Evolutionary conservation across 2,888 invertebrate species (phyloP), one percentile per base, ranked within the genome.

Genomic region (Lepas anatifera): DNA sequence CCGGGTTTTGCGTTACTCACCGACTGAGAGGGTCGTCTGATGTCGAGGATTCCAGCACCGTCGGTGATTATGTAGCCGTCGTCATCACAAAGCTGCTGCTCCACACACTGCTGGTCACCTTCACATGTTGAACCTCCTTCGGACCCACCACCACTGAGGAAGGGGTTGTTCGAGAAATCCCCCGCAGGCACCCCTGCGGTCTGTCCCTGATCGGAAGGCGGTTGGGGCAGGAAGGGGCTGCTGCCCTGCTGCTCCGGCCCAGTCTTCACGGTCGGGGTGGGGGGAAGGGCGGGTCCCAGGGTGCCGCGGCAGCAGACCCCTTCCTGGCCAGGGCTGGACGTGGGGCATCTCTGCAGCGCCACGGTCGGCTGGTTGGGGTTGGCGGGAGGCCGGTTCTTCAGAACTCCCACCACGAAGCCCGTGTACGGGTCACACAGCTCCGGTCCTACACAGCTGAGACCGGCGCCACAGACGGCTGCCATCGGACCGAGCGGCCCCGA

Each of bases 1-100:
- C n/a, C n/a, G n/a, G n/a, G n/a, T n/a, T n/a, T n/a, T n/a, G n/a
- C n/a, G n/a, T n/a, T n/a, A n/a, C n/a, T n/a, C n/a, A n/a, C n/a
- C n/a, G n/a, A n/a, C n/a, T n/a, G n/a, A n/a, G n/a, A n/a, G n/a
- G n/a, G n/a, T n/a, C n/a, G n/a, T 39, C 39, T 39, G 39, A 39
- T 39, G 13, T 39, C 39, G 39, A 39, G 7, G 13, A 39, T 7
- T 7, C 39, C 39, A 39, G 39, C 13, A 13, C 39, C 39, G 13
- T 39, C 39, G 39, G 39, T 39, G 13, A 39, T 39, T 7, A 39
- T 39, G 39, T 13, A 13, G 39, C 39, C 39, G 39, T 39, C 13
- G 29, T 46, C 69, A 10, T 27, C 71, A 63, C 73, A 73, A n/a
- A 69, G 70, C 29, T 41, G 68, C 1, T 37, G 52, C 10, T 69